A percentile compares a stretch with the other conserved stretches of the same genome.
phyloP scores from a whole-genome alignment of 2,113 vertebrate species.

The Thermophis baileyi region DNA sequence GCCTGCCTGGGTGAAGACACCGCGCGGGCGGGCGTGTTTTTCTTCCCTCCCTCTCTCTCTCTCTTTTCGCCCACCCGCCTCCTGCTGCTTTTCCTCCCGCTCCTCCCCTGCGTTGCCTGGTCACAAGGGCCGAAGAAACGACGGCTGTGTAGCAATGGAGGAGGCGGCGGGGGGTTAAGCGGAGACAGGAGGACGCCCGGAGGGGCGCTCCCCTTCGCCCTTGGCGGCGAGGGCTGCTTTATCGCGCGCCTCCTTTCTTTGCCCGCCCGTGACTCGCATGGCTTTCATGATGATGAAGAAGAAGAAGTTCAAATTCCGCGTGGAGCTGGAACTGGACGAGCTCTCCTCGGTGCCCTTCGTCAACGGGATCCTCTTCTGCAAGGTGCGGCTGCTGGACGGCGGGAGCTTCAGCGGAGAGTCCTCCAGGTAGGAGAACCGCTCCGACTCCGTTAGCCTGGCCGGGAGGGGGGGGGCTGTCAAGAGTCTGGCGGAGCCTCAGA shows the following conservation, averaged over 20 bases:
- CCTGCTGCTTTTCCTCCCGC: background rate
- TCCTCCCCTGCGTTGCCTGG: background rate
- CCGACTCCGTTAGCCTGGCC: background rate
- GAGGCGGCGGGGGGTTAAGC: conserved; percentile 11
- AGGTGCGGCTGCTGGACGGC: conserved; percentile 87
- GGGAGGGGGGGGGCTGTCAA: background rate
- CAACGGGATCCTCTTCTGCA: conserved; percentile 93
- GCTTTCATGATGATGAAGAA: conserved; percentile 89
- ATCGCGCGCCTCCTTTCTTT: background rate
- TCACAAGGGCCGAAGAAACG: background rate
- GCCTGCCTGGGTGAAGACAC: conserved; percentile 18
- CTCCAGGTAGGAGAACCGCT: conserved; percentile 75
- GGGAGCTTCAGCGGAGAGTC: conserved; percentile 86
- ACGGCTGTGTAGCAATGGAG: conserved; percentile 9
- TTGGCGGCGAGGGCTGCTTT: background rate
- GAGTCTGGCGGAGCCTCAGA: background rate
- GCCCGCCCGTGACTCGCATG: conserved; percentile 58
- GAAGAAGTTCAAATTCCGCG: conserved; percentile 92
- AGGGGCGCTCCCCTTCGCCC: background rate
- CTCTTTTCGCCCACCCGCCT: background rate
- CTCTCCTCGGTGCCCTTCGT: conserved; percentile 90
- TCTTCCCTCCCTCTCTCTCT: background rate
- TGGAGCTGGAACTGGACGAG: conserved; percentile 88
- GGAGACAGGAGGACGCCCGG: background rate
- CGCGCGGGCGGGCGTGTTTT: background rate